Percentiles rank a stretch among this genome's conserved stretches.
phyloP scores from a whole-genome alignment of 2,113 vertebrate genomes.

The Oncorhynchus mykiss region DNA sequence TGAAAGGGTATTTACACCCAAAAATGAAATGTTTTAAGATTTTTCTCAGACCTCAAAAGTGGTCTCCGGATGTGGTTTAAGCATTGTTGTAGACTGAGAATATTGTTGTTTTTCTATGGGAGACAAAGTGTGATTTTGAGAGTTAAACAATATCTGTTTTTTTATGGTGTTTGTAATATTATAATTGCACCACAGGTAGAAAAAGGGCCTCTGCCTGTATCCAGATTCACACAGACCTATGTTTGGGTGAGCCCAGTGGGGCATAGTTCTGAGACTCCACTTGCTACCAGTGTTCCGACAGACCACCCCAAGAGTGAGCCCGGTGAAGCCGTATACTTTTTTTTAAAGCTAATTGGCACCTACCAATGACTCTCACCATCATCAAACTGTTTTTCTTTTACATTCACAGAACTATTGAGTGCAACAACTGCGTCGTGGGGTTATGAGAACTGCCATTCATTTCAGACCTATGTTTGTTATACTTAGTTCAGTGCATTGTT shows the following conservation, averaged over 20 bases:
- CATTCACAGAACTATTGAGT: not conserved
- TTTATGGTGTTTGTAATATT: not conserved
- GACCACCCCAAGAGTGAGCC: slow-evolving; percentile 7
- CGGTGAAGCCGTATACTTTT: not conserved
- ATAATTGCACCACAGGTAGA: too few relatives aligned
- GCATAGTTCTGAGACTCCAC: slow-evolving; percentile 17
- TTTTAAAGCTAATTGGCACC: slow-evolving; percentile 18
- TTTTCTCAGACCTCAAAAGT: too few relatives aligned
- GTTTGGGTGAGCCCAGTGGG: slow-evolving; percentile 27
- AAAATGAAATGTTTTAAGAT: too few relatives aligned
- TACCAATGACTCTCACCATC: not conserved
- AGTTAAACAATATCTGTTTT: not conserved
- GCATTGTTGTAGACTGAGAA: too few relatives aligned
- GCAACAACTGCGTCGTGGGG: not conserved
- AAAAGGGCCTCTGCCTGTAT: too few relatives aligned
- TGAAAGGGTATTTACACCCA: too few relatives aligned
- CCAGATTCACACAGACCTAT: not conserved
- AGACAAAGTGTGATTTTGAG: too few relatives aligned
- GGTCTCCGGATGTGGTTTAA: too few relatives aligned
- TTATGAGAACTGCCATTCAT: not conserved
- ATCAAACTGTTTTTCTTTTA: not conserved
- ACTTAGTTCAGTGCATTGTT: not conserved
- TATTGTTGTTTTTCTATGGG: too few relatives aligned
- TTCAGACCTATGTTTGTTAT: not conserved
- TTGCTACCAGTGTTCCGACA: slow-evolving; percentile 6